phyloP scores from a whole-genome alignment of 30 jellyfish, hydroid and myxozoan genomes.

The Aurelia sp. region DNA sequence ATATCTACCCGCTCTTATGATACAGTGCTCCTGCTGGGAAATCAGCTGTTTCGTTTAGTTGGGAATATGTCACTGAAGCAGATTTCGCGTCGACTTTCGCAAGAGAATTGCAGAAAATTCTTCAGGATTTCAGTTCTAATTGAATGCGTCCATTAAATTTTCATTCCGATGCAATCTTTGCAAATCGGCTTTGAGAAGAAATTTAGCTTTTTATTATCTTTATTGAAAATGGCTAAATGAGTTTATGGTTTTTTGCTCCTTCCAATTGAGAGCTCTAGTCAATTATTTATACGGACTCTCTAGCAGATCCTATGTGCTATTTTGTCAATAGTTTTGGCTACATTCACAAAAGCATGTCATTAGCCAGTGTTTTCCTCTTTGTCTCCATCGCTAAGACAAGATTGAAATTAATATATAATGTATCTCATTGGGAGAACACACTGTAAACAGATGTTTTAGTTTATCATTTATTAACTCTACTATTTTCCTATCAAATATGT shows the following conservation, averaged over 20 bases:
- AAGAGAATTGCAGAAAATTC: conserved; percentile 31
- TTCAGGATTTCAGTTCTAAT: conserved; percentile 49
- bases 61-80: conserved; percentile 40
- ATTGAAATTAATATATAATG: conserved; percentile 19
- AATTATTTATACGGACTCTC: conserved; percentile 20
- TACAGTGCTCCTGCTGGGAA: conserved; percentile 51
- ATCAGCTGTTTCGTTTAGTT: conserved; percentile 33
- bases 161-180: conserved; percentile 64
- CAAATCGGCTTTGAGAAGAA: conserved; percentile 72
- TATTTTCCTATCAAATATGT: neutral
- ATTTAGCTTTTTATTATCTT: conserved; percentile 62
- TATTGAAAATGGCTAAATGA: conserved; percentile 58
- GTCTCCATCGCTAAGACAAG: conserved; percentile 22
- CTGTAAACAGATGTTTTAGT: conserved; percentile 1
- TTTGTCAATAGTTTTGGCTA: conserved; percentile 47
- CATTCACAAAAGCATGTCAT: conserved; percentile 16
- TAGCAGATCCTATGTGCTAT: conserved; percentile 11
- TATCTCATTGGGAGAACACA: conserved; percentile 19
- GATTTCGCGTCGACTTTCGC: conserved; percentile 49
- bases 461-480: conserved; percentile 11
- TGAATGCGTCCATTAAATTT: conserved; percentile 62
- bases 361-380: conserved; percentile 7
- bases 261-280: conserved; percentile 42
- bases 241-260: conserved; percentile 55
- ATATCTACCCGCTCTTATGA: conserved; percentile 6